Percentiles rank a stretch among this genome's conserved stretches.
Evolutionary conservation across 2,797 vertebrate species (phyloP).

Genomic region (Pyrocephalus nanus): DNA sequence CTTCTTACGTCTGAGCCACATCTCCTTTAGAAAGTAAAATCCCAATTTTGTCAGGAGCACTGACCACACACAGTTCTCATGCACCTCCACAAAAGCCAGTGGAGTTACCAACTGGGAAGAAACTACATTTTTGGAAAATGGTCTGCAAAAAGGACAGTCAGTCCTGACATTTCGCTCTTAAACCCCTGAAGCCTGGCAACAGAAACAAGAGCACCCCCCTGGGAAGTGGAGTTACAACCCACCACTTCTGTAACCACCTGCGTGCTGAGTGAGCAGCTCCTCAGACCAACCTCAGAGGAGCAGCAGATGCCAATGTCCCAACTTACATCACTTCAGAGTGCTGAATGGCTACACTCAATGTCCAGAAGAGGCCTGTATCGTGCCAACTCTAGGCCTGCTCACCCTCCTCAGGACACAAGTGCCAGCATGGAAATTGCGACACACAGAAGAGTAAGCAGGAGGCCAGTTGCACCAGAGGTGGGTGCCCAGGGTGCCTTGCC

Average conservation of each 20-base stretch:
- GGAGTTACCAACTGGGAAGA: not conserved
- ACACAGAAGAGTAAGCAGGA: rapidly evolving
- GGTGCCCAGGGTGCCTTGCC: not conserved
- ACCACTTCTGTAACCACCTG: rapidly evolving
- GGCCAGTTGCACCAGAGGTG: rapidly evolving
- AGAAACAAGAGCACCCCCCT: rapidly evolving
- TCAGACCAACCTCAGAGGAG: rapidly evolving
- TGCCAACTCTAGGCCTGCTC: not conserved
- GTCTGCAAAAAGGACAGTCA: not conserved
- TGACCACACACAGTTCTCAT: rapidly evolving
- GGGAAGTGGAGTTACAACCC: rapidly evolving
- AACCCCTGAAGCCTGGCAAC: rapidly evolving
- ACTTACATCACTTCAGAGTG: rapidly evolving
- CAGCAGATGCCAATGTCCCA: not conserved
- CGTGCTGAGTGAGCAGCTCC: rapidly evolving
- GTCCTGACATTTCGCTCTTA: not conserved
- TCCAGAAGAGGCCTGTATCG: not conserved
- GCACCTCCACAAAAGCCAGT: not conserved
- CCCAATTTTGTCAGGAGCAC: rapidly evolving
- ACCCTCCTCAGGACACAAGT: rapidly evolving
- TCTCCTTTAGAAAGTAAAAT: rapidly evolving
- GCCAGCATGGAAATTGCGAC: rapidly evolving
- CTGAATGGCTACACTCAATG: rapidly evolving
- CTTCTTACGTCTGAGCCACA: not conserved
- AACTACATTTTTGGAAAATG: not conserved